Evolutionary conservation across 2,113 vertebrate genomes (phyloP).

Genomic region (Arenaria interpres): DNA sequence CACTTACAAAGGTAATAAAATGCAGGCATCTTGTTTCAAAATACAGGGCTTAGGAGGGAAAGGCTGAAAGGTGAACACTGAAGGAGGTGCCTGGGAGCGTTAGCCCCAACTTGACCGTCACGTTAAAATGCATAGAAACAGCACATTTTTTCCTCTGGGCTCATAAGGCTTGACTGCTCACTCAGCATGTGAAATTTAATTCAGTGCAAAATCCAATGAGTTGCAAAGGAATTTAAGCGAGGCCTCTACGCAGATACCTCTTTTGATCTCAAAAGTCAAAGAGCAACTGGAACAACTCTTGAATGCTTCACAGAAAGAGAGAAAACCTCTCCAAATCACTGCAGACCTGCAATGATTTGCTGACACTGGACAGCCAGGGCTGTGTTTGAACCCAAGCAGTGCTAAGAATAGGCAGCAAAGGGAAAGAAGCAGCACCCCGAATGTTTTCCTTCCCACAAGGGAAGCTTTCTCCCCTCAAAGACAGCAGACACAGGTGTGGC

Average conservation of each 20-base stretch:
- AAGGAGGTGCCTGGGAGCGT: neutral
- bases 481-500: neutral
- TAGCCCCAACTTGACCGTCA: neutral
- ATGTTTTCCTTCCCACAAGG: neutral
- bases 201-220: slow-evolving; percentile 39
- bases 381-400: neutral
- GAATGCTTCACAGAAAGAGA: neutral
- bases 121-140: neutral
- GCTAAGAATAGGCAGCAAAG: neutral
- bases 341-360: neutral
- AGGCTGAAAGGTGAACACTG: neutral
- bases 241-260: neutral
- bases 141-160: neutral
- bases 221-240: slow-evolving; percentile 42
- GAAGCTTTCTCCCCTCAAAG: neutral
- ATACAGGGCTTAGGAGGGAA: neutral
- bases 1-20: slow-evolving; percentile 13
- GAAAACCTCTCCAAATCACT: neutral
- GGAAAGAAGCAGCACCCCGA: neutral
- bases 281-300: neutral
- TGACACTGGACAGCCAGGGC: neutral
- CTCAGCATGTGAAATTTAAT: slow-evolving; percentile 41
- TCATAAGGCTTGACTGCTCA: slow-evolving; percentile 17
- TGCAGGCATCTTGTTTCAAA: neutral
- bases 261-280: slow-evolving; percentile 18